Base-by-base conservation (phyloP, 2,888 invertebrate species). In the Pyrocoelia pectoralis region DNA sequence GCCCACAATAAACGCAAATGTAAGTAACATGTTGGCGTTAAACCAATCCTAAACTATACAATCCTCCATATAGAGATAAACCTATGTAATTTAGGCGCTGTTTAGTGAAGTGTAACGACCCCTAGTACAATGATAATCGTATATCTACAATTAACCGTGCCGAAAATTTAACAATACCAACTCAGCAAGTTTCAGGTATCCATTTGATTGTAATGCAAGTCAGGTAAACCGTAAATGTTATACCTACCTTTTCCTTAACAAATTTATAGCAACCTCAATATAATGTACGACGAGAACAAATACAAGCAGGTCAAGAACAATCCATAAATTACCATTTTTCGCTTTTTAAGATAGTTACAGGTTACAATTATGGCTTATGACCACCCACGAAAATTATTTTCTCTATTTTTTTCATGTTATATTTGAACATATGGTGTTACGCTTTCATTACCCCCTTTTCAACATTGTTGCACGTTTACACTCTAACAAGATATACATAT, bases 301-400 rank as follows among this genome's bases (percentile, higher is more conserved):
- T 49, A 49, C 56, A 57, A 57, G 40, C 56, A 51, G 56, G 56
- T 57, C 56, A 57, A 57, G 56, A 57, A 49, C 56, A 40, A 57
- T 50, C 50, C 49, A 57, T 57, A 57, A 57, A 57, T 57, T 57
- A 50, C 18, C 56, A 50, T 57, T 57, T 51, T 56, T 33, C 2
- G 33, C n/a, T 33, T 33, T 33, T 33, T 33, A 2, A 6, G 10
- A 6, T 33, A 10, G n/a, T n/a, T 10, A 6, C 33, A 33, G 33
- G 2, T n/a, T 33, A n/a, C n/a, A 33, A 33, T 33, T 33, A 33
- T 3, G 2, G 33, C 2, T 33, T 33, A 33, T 33, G 33, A 33
- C 33, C 33, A 33, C 33, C 33, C 33, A 33, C 9, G 33, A n/a
- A 33, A 33, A 33, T 33, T 33, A 10, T 10, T 8, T 3, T n/a